Evolutionary conservation across 2,113 vertebrate genomes (phyloP), one percentile per base, ranked within the genome.

Genomic region (Dasyprocta punctata): DNA sequence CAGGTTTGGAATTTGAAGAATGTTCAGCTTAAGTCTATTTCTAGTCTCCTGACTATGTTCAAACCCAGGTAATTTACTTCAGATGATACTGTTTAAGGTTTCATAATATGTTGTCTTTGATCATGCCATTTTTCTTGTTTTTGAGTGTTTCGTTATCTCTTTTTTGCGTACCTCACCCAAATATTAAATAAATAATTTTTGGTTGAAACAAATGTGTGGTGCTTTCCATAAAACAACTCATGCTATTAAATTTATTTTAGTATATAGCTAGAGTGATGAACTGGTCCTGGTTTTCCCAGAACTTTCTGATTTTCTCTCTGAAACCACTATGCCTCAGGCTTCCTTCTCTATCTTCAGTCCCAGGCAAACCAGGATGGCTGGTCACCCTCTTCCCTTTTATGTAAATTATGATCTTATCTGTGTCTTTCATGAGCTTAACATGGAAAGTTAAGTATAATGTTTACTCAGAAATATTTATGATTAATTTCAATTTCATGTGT

Each of bases 401-500:
- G 36, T 49, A 94, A 95, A 86, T 89, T 78, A 78, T 13, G 41
- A 94, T 17, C 60, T 91, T 92, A 91, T 95, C 82, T 86, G 13
- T 96, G 52, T 78, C 90, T 81, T 92, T 69, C 54, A 89, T 10
- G 78, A 44, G 41, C 92, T 92, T 90, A 94, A 78, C n/a, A 73
- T 0, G 7, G 67, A 58, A 28, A 12, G 92, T 95, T 86, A 67
- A 80, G 65, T 24, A 73, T 49, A 86, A 89, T 47, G 69, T 89
- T 94, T 92, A 91, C 33, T 84, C 47, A 81, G 67, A 95, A 90
- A 69, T 93, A 80, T 58, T 80, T 96, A 41, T 86, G 38, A 97
- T 93, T 93, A 67, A 97, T 96, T 97, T 97, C 78, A 95, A 14
- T 26, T 86, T 28, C 89, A 96, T 78, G 41, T n/a, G 86, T 73